These are phyloP conservation scores for Paracanthobrama guichenoti DNA, from an alignment of 2,113 vertebrate species.

Conservation along the genomic window DNA sequence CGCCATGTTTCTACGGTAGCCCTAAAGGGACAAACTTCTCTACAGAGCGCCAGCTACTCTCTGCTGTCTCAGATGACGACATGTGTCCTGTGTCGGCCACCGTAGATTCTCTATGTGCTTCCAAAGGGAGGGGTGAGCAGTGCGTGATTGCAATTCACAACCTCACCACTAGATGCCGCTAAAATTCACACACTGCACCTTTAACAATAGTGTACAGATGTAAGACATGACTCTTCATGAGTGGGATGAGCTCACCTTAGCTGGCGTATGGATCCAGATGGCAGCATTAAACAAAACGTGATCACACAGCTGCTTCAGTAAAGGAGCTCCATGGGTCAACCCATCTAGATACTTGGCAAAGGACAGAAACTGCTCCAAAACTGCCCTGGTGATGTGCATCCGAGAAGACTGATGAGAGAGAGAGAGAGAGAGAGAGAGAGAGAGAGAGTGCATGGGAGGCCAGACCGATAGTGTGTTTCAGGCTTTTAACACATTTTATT, in stretches of 20 bases:
- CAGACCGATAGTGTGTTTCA: neutral
- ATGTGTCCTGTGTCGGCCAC: too few relatives aligned
- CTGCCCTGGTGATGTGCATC: constrained; percentile 94
- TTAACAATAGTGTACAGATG: neutral
- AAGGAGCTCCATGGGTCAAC: constrained; percentile 93
- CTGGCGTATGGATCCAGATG: constrained; percentile 99
- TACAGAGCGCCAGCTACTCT: too few relatives aligned
- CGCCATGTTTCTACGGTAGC: too few relatives aligned
- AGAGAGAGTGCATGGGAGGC: neutral
- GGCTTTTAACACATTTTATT: neutral
- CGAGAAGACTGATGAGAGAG: constrained; percentile 84
- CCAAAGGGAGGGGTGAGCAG: too few relatives aligned
- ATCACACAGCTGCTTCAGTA: constrained; percentile 97
- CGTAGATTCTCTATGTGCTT: too few relatives aligned
- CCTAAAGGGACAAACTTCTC: too few relatives aligned
- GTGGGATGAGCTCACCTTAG: constrained; percentile 82
- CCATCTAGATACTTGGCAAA: constrained; percentile 99
- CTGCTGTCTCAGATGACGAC: too few relatives aligned
- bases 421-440: constrained; percentile 7
- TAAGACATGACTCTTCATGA: neutral
- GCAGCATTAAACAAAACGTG: constrained; percentile 98
- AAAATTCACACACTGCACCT: too few relatives aligned
- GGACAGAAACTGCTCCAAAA: constrained; percentile 96
- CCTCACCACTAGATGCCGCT: too few relatives aligned
- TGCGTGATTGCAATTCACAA: too few relatives aligned